Evolutionary conservation across 2,113 vertebrate species (phyloP).

Genomic region (Stercorarius parasiticus): DNA sequence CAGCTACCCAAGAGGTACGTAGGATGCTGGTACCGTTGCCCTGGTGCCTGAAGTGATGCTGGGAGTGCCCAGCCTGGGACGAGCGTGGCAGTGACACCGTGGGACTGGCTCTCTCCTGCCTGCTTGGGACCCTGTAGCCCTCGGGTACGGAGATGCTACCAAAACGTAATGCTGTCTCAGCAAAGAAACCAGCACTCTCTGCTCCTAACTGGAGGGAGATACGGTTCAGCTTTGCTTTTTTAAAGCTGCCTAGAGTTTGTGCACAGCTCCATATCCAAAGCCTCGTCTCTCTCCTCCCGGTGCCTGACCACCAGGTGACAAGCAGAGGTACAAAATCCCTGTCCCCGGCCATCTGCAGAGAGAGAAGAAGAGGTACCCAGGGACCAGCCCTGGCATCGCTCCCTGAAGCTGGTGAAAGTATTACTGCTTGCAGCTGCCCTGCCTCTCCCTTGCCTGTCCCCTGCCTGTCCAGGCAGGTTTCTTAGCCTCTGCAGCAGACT

Average conservation of each 20-base stretch:
- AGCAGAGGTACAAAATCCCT: neutral
- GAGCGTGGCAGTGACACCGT: fast-evolving
- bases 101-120: neutral
- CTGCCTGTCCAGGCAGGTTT: neutral
- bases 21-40: neutral
- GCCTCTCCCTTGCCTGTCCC: neutral
- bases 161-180: neutral
- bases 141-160: neutral
- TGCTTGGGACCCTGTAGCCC: neutral
- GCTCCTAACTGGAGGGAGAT: neutral
- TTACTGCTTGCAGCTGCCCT: slow-evolving; percentile 3
- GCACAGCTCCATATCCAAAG: neutral
- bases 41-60: neutral
- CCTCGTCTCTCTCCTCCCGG: neutral
- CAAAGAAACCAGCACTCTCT: neutral
- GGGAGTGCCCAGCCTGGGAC: neutral
- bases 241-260: neutral
- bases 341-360: neutral
- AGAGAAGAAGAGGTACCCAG: neutral
- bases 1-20: neutral
- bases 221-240: neutral
- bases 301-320: neutral
- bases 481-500: slow-evolving; percentile 3
- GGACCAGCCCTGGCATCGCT: neutral
- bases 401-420: neutral